Conservation (phyloP, 2,797 vertebrate species). For the Enteromius thamalakanensis region DNA sequence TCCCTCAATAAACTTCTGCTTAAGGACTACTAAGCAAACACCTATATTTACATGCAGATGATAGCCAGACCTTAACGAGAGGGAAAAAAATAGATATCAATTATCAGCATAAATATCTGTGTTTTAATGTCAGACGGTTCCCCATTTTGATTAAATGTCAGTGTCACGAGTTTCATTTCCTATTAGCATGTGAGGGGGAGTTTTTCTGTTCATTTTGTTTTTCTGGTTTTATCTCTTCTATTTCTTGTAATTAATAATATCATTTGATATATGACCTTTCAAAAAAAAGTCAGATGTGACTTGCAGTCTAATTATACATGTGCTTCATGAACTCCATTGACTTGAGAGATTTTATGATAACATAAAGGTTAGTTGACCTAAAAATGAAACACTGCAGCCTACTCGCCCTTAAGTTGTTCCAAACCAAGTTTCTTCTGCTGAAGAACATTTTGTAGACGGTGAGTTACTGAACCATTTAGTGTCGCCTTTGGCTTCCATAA, state of each 20-base stretch:
- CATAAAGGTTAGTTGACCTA: background rate
- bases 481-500: background rate
- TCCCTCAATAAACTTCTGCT: background rate
- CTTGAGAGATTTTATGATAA: background rate
- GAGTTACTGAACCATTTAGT: background rate
- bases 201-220: background rate
- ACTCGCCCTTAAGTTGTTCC: background rate
- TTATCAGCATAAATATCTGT: background rate
- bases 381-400: background rate
- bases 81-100: background rate
- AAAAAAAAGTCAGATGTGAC: background rate
- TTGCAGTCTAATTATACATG: background rate
- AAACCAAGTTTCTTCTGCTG: background rate
- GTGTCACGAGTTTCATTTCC: constrained; percentile 18
- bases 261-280: background rate
- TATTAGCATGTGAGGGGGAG: background rate
- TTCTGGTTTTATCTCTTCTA: background rate
- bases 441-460: background rate
- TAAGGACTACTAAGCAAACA: background rate
- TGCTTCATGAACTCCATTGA: background rate
- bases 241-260: background rate
- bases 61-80: background rate
- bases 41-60: background rate
- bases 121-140: constrained; percentile 8
- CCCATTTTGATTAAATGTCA: constrained; percentile 9